phyloP scores from a whole-genome alignment of 2,888 invertebrate species.

The Spilosoma lubricipeda region DNA sequence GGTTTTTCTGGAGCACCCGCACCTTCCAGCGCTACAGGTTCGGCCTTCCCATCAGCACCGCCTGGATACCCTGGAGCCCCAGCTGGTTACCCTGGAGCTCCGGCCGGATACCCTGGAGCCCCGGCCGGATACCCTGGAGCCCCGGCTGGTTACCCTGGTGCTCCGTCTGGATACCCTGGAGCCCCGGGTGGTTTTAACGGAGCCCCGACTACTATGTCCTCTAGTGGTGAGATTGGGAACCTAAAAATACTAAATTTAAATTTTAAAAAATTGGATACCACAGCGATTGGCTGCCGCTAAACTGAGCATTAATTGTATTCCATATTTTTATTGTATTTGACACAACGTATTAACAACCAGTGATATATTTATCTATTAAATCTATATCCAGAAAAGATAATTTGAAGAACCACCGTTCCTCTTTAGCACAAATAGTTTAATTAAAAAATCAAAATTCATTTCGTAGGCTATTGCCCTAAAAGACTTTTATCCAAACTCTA shows the following conservation, averaged over 20 bases:
- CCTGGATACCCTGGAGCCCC: constrained; percentile 65
- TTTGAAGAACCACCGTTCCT: neutral
- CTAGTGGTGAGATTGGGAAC: constrained; percentile 67
- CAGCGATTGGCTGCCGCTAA: neutral
- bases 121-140: constrained; percentile 65
- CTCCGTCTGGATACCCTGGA: constrained; percentile 40
- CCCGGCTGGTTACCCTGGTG: constrained; percentile 40
- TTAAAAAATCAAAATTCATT: neutral
- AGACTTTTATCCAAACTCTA: neutral
- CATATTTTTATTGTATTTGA: neutral
- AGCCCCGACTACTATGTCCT: constrained; percentile 64
- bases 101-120: constrained; percentile 39
- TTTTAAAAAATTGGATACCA: neutral
- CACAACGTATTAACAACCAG: neutral
- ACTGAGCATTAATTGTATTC: constrained; percentile 6
- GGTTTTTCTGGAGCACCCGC: constrained; percentile 62
- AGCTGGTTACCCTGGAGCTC: constrained; percentile 57
- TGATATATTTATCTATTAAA: neutral
- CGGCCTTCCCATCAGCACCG: constrained; percentile 43
- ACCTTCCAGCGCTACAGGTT: constrained; percentile 41
- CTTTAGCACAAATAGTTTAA: neutral
- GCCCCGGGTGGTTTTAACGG: constrained; percentile 42
- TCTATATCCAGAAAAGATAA: neutral
- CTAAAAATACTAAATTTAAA: constrained; percentile 23
- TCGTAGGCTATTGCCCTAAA: neutral